phyloP scores from a whole-genome alignment of 2,888 invertebrate genomes.

The Cacoxenus indagator region DNA sequence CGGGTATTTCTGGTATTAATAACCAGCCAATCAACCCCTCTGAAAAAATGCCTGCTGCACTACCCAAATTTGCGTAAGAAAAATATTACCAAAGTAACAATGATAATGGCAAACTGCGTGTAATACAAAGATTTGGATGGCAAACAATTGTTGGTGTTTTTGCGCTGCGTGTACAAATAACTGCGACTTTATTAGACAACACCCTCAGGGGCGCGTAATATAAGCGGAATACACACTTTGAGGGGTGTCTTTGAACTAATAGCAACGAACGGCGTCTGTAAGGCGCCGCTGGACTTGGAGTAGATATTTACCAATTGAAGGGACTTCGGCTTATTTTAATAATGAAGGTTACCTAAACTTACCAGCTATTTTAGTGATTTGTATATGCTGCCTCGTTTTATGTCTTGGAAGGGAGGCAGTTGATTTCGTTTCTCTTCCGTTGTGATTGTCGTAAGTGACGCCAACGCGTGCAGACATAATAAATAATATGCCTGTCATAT shows the following conservation, averaged over 20 bases:
- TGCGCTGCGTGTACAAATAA: background rate
- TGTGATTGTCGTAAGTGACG: too few relatives aligned
- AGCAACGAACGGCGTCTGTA: background rate
- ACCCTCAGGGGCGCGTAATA: background rate
- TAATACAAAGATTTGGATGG: conserved; percentile 45
- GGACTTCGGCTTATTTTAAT: background rate
- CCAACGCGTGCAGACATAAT: background rate
- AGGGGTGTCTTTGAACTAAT: too few relatives aligned
- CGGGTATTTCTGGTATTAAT: too few relatives aligned
- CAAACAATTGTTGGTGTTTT: conserved; percentile 61
- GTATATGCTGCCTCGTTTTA: background rate
- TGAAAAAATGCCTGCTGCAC: background rate
- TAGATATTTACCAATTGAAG: too few relatives aligned
- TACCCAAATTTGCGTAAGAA: conserved; percentile 58
- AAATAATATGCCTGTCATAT: background rate
- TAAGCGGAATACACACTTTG: too few relatives aligned
- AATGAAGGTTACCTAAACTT: background rate
- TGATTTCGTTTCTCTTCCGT: background rate
- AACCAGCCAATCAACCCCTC: too few relatives aligned
- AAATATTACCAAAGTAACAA: conserved; percentile 45
- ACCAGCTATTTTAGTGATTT: background rate
- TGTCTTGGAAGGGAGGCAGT: background rate
- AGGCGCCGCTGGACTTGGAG: background rate
- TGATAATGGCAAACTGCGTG: conserved; percentile 14
- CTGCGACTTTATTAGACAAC: background rate